These are phyloP conservation scores for Pseudomyrmex concolor DNA, from an alignment of 1,140 invertebrate genomes.

Conservation along the genomic window DNA sequence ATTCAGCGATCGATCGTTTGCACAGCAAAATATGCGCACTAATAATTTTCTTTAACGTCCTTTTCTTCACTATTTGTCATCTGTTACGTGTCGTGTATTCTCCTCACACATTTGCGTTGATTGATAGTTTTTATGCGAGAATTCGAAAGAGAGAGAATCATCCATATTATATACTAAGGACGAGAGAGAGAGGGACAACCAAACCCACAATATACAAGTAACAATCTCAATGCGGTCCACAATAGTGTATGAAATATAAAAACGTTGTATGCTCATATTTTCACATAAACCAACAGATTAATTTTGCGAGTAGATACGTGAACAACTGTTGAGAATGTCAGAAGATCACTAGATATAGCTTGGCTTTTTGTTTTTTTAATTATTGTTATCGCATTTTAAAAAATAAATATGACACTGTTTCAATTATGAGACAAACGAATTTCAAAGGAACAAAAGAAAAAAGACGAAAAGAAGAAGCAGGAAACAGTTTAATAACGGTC, in stretches of 20 bases:
- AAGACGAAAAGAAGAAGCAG: neutral
- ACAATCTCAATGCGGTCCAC: slow-evolving; percentile 79
- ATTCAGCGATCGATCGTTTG: slow-evolving; percentile 33
- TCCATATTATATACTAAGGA: slow-evolving; percentile 38
- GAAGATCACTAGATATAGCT: slow-evolving; percentile 37
- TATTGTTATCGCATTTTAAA: neutral
- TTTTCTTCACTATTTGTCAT: slow-evolving; percentile 39
- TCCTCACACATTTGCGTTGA: slow-evolving; percentile 49
- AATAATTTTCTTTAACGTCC: slow-evolving; percentile 1
- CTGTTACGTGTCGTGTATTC: slow-evolving; percentile 35
- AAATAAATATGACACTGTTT: slow-evolving; percentile 18
- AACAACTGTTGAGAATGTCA: slow-evolving; percentile 43
- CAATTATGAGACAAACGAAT: slow-evolving; percentile 53
- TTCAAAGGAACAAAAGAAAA: neutral
- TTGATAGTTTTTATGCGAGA: slow-evolving; percentile 27
- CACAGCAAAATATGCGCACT: slow-evolving; percentile 19
- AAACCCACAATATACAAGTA: slow-evolving; percentile 73
- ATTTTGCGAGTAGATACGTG: slow-evolving; percentile 75
- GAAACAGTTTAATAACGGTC: slow-evolving; percentile 45
- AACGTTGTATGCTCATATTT: slow-evolving; percentile 81
- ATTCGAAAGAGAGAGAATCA: slow-evolving; percentile 28
- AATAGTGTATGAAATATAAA: slow-evolving; percentile 79
- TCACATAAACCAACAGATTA: slow-evolving; percentile 76
- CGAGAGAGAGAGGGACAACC: slow-evolving; percentile 67
- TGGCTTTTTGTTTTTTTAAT: neutral